A percentile compares a stretch with the other conserved stretches of the same genome.
Conservation (phyloP, 2,113 vertebrate genomes). For the Poeciliopsis prolifica region DNA sequence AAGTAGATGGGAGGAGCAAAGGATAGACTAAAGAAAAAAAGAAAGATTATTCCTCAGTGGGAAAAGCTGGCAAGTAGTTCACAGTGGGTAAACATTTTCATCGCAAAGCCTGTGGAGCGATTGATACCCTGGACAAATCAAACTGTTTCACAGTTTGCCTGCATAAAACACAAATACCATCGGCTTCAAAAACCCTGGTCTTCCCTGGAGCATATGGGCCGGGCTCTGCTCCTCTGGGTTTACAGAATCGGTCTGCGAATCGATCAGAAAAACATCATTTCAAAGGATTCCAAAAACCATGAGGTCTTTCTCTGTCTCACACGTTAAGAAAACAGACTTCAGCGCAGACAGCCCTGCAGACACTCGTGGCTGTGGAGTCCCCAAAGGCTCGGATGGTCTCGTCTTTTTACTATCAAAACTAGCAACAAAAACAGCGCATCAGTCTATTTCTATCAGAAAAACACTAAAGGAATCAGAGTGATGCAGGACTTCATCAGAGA, state of each 20-base stretch:
- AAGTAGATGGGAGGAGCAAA: conserved; percentile 4
- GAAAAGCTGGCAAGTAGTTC: conserved; percentile 68
- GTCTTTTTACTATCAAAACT: conserved; percentile 41
- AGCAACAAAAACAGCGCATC: too few relatives aligned
- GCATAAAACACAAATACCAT: conserved; percentile 64
- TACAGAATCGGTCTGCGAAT: conserved; percentile 61
- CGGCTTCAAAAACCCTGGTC: conserved; percentile 58
- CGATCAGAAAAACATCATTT: conserved; percentile 72
- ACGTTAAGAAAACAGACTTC: conserved; percentile 61
- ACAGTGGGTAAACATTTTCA: conserved; percentile 66
- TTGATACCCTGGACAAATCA: conserved; percentile 70
- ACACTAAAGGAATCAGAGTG: conserved; percentile 24
- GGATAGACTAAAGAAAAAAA: conserved; percentile 20
- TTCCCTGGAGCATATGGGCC: conserved; percentile 67
- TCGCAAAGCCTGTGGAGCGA: conserved; percentile 63
- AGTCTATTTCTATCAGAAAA: conserved; percentile 20
- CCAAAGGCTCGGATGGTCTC: conserved; percentile 55
- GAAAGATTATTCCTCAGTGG: conserved; percentile 51
- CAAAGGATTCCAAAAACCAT: conserved; percentile 66
- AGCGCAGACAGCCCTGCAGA: conserved; percentile 69
- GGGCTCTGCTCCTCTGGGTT: conserved; percentile 61
- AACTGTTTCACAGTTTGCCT: conserved; percentile 59
- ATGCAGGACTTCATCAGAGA: conserved; percentile 12
- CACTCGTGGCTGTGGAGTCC: conserved; percentile 64
- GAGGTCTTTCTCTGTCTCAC: conserved; percentile 59